These are phyloP conservation scores for Xenotilapia leptura DNA, from an alignment of 2,113 vertebrate species.

Conservation along the genomic window DNA sequence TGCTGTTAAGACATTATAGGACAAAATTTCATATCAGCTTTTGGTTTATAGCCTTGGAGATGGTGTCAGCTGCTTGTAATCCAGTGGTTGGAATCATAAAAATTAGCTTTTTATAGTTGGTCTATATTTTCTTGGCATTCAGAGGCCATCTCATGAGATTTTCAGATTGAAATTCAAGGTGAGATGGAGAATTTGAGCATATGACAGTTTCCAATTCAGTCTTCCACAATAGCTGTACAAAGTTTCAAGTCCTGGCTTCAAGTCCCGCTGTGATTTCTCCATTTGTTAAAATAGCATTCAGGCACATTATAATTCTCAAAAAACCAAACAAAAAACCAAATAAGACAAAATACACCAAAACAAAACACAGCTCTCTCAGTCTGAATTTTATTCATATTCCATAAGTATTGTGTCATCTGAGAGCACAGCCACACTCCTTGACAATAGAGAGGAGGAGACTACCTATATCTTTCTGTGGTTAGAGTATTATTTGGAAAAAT, in stretches of 20 bases:
- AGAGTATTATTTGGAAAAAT: slow-evolving; percentile 56
- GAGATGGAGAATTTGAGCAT: slow-evolving; percentile 35
- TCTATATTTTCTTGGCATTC: slow-evolving; percentile 33
- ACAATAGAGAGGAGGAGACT: slow-evolving; percentile 18
- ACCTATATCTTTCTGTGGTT: slow-evolving; percentile 49
- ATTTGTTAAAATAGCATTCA: slow-evolving; percentile 27
- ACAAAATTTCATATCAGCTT: slow-evolving; percentile 55
- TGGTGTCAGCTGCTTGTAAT: slow-evolving; percentile 64
- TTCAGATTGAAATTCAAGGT: slow-evolving; percentile 51
- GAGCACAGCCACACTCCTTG: slow-evolving; percentile 32
- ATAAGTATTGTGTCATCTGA: slow-evolving; percentile 45
- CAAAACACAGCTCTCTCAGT: not conserved
- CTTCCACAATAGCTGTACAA: not conserved
- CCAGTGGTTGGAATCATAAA: slow-evolving; percentile 64
- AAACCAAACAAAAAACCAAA: not conserved
- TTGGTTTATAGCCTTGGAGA: slow-evolving; percentile 34
- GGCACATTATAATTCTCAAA: not conserved
- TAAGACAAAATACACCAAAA: not conserved
- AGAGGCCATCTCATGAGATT: slow-evolving; percentile 8
- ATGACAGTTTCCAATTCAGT: slow-evolving; percentile 30
- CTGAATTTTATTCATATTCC: slow-evolving; percentile 40
- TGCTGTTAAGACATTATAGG: slow-evolving; percentile 3
- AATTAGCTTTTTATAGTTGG: not conserved
- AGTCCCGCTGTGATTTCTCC: not conserved
- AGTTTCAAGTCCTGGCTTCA: not conserved